Conservation (phyloP, 2,113 vertebrate genomes). For the Pitta sordida region DNA sequence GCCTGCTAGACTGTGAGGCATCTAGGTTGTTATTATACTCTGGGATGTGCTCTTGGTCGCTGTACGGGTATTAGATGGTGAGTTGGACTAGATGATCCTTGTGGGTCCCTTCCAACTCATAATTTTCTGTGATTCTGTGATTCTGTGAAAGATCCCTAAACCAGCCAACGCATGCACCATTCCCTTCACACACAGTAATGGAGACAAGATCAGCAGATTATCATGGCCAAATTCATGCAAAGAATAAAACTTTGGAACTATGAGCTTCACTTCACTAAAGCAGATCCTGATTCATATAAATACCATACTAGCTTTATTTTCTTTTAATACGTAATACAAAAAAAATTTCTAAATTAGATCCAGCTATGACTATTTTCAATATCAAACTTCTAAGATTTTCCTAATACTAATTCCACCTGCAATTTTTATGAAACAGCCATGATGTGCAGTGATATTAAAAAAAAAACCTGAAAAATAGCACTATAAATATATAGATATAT, state of each 20-base stretch:
- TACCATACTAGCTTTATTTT: not conserved
- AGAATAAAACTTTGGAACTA: not conserved
- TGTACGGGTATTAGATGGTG: no score
- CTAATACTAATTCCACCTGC: not conserved
- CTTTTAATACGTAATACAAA: not conserved
- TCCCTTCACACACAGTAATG: not conserved
- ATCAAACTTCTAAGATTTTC: not conserved
- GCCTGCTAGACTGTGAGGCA: no score
- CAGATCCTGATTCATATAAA: not conserved
- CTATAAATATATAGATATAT: not conserved
- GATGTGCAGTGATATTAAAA: not conserved
- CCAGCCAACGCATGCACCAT: rapidly evolving
- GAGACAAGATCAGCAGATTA: not conserved
- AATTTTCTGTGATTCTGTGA: no score
- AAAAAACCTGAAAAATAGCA: not conserved
- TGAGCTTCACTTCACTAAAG: not conserved
- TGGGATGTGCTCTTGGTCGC: no score
- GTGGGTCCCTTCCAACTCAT: no score
- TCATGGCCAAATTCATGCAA: not conserved
- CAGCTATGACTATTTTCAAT: not conserved
- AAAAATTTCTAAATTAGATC: not conserved
- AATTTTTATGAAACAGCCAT: not conserved
- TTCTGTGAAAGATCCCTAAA: not conserved
- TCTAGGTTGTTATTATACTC: no score
- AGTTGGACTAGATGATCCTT: no score